phyloP scores from a whole-genome alignment of 2,797 vertebrate genomes.

The Tokudaia muenninki region DNA sequence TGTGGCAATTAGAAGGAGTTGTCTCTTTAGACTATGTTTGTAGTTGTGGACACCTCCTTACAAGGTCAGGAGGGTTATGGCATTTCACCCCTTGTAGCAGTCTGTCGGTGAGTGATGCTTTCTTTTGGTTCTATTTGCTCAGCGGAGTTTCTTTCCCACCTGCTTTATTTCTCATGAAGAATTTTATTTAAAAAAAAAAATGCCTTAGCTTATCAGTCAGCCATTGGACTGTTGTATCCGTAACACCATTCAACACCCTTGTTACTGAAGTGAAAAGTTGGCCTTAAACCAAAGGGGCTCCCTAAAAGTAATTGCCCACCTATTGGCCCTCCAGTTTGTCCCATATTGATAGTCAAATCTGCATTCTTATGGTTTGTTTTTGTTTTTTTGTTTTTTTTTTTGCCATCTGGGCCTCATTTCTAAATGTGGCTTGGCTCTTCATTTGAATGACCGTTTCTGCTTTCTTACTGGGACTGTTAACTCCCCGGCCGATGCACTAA shows the following conservation, averaged over 20 bases:
- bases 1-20: conserved; percentile 30
- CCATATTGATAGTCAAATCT: not conserved
- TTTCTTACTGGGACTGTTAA: not conserved
- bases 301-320: not conserved
- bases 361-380: not conserved
- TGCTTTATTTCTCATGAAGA: not conserved
- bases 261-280: conserved; percentile 52
- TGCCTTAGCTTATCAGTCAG: not conserved
- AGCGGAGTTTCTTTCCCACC: conserved; percentile 33
- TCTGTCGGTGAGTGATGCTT: not conserved
- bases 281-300: not conserved
- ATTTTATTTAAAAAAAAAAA: not conserved
- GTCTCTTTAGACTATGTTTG: not conserved
- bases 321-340: not conserved
- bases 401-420: conserved; percentile 31
- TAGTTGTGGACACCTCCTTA: conserved; percentile 53
- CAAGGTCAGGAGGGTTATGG: conserved; percentile 69
- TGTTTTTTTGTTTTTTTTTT: not conserved
- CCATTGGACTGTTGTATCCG: conserved; percentile 14
- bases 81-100: not conserved
- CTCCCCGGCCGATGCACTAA: not conserved
- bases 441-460: not conserved
- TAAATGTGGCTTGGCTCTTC: conserved; percentile 29
- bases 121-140: not conserved
- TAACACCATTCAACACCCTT: not conserved